Conservation (phyloP, 2,113 vertebrate genomes). For the Aepyceros melampus region DNA sequence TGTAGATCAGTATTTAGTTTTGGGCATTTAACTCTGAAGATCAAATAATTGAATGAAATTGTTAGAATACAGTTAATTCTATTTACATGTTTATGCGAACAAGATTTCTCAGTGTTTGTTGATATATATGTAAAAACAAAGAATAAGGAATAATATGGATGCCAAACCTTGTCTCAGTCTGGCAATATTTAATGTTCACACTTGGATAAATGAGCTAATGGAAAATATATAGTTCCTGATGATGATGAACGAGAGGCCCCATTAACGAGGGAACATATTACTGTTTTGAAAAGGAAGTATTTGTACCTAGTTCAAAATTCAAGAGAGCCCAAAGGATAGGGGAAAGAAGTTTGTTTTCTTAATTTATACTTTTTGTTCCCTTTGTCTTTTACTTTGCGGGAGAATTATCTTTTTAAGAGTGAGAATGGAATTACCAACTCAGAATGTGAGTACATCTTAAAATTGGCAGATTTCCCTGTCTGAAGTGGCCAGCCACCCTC, state of each 20-base stretch:
- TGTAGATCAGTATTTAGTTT: not conserved
- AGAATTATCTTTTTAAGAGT: not conserved
- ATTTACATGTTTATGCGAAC: not conserved
- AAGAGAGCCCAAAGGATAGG: not conserved
- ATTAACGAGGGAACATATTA: not conserved
- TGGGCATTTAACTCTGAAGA: not conserved
- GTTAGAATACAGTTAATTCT: not conserved
- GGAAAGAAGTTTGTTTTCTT: not conserved
- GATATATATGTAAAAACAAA: not conserved
- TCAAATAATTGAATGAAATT: not conserved
- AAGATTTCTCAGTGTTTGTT: not conserved
- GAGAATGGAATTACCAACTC: not conserved
- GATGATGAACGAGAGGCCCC: not conserved
- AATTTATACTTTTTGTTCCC: not conserved
- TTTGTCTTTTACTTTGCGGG: not conserved
- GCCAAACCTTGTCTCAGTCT: not conserved
- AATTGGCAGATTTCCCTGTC: not conserved
- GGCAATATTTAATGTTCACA: not conserved
- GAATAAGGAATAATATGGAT: not conserved
- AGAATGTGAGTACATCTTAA: not conserved
- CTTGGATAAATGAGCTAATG: not conserved
- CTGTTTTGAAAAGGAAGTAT: not conserved
- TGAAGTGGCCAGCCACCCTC: not conserved
- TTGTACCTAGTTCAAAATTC: not conserved
- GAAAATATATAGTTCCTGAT: not conserved